Conservation (phyloP, 2,888 invertebrate genomes). For the Nemurella pictetii region DNA sequence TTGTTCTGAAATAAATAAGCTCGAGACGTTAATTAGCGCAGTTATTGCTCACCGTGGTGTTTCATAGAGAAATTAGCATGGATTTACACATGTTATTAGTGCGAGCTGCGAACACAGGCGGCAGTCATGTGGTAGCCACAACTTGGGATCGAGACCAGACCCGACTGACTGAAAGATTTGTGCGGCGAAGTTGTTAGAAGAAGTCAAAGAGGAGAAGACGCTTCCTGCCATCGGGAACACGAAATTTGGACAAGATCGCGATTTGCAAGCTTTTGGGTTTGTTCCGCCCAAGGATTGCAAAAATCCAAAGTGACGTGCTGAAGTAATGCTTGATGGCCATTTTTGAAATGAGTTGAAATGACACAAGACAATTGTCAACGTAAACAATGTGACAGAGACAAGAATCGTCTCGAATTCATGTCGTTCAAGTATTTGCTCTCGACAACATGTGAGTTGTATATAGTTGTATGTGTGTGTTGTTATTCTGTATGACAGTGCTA, state of each 20-base stretch:
- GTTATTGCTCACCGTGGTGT: neutral
- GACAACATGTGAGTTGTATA: too few relatives aligned
- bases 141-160: neutral
- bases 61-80: neutral
- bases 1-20: neutral
- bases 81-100: neutral
- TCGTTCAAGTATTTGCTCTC: neutral
- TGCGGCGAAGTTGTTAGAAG: neutral
- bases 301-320: neutral
- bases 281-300: neutral
- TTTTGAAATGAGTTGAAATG: neutral
- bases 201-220: neutral
- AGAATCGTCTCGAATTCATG: neutral
- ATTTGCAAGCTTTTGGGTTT: neutral
- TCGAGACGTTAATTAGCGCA: neutral
- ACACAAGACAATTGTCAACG: neutral
- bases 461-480: too few relatives aligned
- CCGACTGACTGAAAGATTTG: neutral
- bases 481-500: neutral
- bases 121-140: neutral
- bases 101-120: neutral
- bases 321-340: neutral
- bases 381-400: neutral
- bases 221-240: neutral
- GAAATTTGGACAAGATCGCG: neutral